Percentiles rank a stretch among this genome's conserved stretches.
phyloP scores from a whole-genome alignment of 2,113 vertebrate species.

The Dicrurus megarhynchus region DNA sequence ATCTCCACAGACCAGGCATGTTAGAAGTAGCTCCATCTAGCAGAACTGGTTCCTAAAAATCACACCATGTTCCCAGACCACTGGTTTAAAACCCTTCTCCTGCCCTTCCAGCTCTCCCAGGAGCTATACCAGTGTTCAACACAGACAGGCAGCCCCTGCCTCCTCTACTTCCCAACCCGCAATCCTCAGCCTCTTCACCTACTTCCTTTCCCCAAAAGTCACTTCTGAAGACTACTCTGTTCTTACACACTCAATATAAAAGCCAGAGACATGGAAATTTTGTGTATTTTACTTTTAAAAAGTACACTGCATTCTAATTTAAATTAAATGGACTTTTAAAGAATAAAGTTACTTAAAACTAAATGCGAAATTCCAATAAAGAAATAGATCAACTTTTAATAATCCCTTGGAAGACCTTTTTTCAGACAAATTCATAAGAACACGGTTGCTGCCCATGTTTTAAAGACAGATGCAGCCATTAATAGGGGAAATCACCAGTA shows the following conservation, averaged over 20 bases:
- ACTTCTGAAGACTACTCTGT: not conserved
- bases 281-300: not conserved
- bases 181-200: not conserved
- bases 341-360: not conserved
- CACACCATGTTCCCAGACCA: not conserved
- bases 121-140: not conserved
- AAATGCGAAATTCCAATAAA: not conserved
- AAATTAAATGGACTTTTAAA: not conserved
- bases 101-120: not conserved
- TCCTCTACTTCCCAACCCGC: not conserved
- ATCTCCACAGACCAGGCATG: not conserved
- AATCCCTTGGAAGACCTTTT: not conserved
- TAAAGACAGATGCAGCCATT: not conserved
- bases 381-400: not conserved
- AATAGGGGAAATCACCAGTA: not conserved
- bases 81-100: not conserved
- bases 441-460: not conserved
- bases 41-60: conserved; percentile 39
- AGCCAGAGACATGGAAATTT: not conserved
- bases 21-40: not conserved
- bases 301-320: not conserved
- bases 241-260: not conserved
- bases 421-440: not conserved
- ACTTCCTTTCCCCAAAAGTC: not conserved
- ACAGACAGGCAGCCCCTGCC: not conserved